phyloP scores from a whole-genome alignment of 2,113 vertebrate species.

The Peromyscus maniculatus region DNA sequence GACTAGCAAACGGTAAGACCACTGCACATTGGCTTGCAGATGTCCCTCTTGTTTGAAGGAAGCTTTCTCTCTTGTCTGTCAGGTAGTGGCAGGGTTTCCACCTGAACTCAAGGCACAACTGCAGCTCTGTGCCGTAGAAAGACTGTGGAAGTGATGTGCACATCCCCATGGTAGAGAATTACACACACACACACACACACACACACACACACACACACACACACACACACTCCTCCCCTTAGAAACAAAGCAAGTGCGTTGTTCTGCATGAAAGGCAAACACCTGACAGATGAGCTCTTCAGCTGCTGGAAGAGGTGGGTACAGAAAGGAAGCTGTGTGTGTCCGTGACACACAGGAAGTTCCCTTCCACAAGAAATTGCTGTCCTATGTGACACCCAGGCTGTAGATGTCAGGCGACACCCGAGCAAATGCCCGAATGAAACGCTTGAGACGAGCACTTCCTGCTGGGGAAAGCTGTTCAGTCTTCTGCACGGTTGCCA shows the following conservation, averaged over 20 bases:
- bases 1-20: background rate
- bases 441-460: background rate
- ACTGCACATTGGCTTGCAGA: background rate
- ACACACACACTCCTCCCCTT: background rate
- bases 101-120: background rate
- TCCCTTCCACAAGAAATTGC: background rate
- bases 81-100: background rate
- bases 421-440: background rate
- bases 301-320: background rate
- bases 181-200: background rate
- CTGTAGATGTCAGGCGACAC: background rate
- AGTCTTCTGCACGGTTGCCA: background rate
- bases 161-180: background rate
- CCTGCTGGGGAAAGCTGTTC: background rate
- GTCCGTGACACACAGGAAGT: background rate
- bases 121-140: background rate
- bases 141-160: too few species aligned
- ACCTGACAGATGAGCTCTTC: background rate
- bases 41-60: background rate
- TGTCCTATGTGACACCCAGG: background rate
- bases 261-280: background rate
- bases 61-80: background rate
- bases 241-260: background rate
- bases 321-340: too few species aligned
- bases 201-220: background rate